Conservation (phyloP, 35 echinoderm and acorn worm genomes). For the Patiria miniata region DNA sequence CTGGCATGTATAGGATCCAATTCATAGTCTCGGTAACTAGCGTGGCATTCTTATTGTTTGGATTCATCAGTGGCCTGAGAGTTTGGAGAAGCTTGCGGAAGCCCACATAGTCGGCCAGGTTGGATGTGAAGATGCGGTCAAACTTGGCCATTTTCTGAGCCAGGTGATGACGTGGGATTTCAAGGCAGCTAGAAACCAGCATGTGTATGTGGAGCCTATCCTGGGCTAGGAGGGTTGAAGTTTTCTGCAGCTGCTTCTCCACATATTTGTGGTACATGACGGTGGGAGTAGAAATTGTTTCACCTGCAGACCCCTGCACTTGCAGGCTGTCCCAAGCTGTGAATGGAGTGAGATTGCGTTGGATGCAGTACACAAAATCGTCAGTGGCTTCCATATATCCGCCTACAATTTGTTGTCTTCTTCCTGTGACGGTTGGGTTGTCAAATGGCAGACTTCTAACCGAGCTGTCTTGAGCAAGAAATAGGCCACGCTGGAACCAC, state of each 20-base stretch:
- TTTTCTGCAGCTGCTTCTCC: not conserved
- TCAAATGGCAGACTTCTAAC: slow-evolving; percentile 1
- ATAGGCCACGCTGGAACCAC: slow-evolving; percentile 28
- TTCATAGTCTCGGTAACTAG: not conserved
- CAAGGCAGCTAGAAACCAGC: not conserved
- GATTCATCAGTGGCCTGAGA: slow-evolving; percentile 17
- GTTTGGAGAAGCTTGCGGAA: not conserved
- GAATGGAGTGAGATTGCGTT: not conserved
- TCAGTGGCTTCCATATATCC: not conserved
- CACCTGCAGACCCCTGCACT: not conserved
- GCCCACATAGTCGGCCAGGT: slow-evolving; percentile 8
- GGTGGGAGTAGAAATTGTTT: not conserved
- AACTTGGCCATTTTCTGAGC: not conserved
- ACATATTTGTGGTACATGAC: slow-evolving; percentile 53
- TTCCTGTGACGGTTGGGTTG: slow-evolving; percentile 57
- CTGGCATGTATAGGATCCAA: not conserved
- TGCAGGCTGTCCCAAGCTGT: slow-evolving; percentile 31
- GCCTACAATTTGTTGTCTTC: not conserved
- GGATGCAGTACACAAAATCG: slow-evolving; percentile 13
- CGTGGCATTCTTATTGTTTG: slow-evolving; percentile 6
- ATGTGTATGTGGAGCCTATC: not conserved
- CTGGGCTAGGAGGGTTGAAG: not conserved
- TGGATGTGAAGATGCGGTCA: slow-evolving; percentile 39
- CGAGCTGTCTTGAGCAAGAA: not conserved
- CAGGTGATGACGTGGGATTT: not conserved